Conservation (phyloP, 2,797 vertebrate species). For the Poliocrania exsul region DNA sequence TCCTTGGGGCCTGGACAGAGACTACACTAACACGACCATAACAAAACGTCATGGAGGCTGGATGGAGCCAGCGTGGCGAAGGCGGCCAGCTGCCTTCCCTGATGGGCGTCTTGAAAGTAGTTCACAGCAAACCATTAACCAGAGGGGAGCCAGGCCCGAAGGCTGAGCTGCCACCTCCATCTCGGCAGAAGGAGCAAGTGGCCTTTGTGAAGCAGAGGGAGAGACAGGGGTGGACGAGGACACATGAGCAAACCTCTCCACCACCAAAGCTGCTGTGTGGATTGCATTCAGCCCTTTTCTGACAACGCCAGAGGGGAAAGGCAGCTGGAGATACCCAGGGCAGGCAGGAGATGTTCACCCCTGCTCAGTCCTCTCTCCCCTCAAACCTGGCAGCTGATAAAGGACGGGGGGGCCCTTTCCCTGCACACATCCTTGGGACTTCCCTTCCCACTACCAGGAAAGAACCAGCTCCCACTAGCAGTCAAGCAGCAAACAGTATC, state of each 20-base stretch:
- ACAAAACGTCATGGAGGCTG: background rate
- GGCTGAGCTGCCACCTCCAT: background rate
- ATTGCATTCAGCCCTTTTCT: background rate
- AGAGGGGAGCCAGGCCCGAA: background rate
- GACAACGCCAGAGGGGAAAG: background rate
- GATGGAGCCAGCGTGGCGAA: background rate
- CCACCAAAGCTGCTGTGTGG: background rate
- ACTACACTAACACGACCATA: background rate
- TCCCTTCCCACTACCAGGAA: background rate
- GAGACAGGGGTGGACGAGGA: background rate
- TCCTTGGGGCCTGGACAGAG: background rate
- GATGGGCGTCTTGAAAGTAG: background rate
- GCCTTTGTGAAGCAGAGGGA: background rate
- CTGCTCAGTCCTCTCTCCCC: background rate
- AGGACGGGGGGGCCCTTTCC: background rate
- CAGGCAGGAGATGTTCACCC: background rate
- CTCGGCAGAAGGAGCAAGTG: background rate
- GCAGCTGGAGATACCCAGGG: background rate
- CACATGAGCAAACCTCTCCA: background rate
- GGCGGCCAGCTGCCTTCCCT: background rate
- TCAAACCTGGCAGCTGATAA: background rate
- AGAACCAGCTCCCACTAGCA: background rate
- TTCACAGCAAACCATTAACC: conserved; percentile 27
- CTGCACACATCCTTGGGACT: fast-evolving
- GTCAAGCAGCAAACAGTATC: too few relatives aligned